Percentiles rank a stretch among this genome's conserved stretches.
Evolutionary conservation across 2,797 vertebrate species (phyloP).

Genomic region (Periophthalmus magnuspinnatus): DNA sequence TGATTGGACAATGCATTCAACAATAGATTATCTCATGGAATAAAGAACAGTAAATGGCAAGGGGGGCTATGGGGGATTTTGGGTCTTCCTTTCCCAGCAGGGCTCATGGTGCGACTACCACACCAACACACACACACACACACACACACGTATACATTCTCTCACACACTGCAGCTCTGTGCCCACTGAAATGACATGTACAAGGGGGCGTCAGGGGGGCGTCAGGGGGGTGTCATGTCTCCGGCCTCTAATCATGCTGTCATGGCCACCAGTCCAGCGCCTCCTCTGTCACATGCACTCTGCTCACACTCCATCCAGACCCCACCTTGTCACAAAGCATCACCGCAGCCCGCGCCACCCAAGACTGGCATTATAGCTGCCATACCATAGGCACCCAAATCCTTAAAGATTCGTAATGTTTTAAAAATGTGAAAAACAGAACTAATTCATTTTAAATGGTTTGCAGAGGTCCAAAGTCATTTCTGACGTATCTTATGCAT

Average conservation of each 20-base stretch:
- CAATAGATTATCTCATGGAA: not conserved
- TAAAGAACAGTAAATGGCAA: not conserved
- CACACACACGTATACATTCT: conserved; percentile 15
- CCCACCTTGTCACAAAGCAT: conserved; percentile 92
- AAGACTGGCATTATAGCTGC: conserved; percentile 6
- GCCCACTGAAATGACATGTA: conserved; percentile 60
- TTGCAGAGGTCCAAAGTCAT: too few species aligned
- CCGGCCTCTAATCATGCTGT: conserved; percentile 93
- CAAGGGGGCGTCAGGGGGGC: conserved; percentile 19
- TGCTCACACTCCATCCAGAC: conserved; percentile 88
- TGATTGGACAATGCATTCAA: not conserved
- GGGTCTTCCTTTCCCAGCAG: not conserved
- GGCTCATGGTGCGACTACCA: too few species aligned
- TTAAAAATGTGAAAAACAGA: too few species aligned
- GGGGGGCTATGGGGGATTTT: not conserved
- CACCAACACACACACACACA: too few species aligned
- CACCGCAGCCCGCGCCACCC: conserved; percentile 59
- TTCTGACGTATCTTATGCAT: too few species aligned
- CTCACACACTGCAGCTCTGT: conserved; percentile 33
- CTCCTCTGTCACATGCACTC: conserved; percentile 96
- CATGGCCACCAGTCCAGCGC: conserved; percentile 85
- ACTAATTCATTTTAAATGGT: too few species aligned
- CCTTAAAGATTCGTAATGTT: too few species aligned
- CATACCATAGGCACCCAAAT: not conserved
- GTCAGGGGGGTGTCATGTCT: conserved; percentile 82